Conservation (phyloP, 1,140 invertebrate species). For the Leptinotarsa lineolata region DNA sequence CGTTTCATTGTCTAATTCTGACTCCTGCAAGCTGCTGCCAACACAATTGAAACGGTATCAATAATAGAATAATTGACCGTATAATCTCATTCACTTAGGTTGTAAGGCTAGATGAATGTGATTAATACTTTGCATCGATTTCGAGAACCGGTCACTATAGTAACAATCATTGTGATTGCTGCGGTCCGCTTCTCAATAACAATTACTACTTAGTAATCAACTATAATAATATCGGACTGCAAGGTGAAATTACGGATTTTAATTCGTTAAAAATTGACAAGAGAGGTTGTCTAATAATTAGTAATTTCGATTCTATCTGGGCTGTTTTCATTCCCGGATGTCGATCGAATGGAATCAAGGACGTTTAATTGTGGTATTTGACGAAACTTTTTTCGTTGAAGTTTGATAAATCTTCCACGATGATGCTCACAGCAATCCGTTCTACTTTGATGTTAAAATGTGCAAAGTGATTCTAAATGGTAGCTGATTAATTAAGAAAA, state of each 20-base stretch:
- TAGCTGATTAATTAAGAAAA: no score
- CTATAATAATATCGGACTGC: slow-evolving; percentile 1
- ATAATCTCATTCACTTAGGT: slow-evolving; percentile 8
- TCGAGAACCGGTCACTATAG: slow-evolving; percentile 7
- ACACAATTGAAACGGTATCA: background rate
- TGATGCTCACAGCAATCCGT: no score
- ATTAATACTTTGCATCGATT: background rate
- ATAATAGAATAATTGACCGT: slow-evolving; percentile 2
- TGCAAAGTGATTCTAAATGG: no score
- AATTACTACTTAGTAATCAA: slow-evolving; percentile 1
- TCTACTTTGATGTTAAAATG: no score
- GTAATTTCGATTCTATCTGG: slow-evolving; percentile 8
- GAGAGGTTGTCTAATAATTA: slow-evolving; percentile 8
- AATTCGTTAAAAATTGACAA: slow-evolving; percentile 9
- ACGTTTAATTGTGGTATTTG: background rate
- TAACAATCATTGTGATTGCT: slow-evolving; percentile 6
- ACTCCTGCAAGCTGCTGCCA: no score
- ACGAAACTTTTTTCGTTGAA: background rate
- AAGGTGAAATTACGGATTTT: slow-evolving; percentile 6
- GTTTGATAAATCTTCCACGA: no score
- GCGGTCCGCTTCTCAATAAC: slow-evolving; percentile 1
- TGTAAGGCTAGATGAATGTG: background rate
- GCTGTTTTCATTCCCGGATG: slow-evolving; percentile 4
- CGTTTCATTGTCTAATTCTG: no score
- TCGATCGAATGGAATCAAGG: background rate